Base-by-base conservation (phyloP, 2,113 vertebrate genomes). In the Protobothrops mucrosquamatus region DNA sequence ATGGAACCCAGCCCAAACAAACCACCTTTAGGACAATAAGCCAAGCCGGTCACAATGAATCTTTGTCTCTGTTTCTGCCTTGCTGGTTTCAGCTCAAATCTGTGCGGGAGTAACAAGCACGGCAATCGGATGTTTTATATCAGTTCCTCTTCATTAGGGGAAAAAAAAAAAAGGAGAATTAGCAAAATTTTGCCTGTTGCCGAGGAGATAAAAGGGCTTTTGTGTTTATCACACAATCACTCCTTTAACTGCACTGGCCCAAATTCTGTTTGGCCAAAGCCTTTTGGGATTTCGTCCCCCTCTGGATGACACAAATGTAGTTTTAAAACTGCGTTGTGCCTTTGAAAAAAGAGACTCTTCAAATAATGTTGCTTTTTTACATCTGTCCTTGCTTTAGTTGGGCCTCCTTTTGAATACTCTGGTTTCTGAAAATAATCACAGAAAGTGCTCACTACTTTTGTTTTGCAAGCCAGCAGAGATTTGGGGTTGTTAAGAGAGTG, bases 21-120 rank as follows among this genome's bases (percentile, higher is more conserved):
- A 8, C 69, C 69, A 81, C 34, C 34, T 81, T 81, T 7, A 39
- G 6, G 69, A 7, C 6, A 18, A 39, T 34, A 15, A 74, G 6
- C n/a, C 69, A 74, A 74, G 15, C 69, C n/a, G n/a, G 14, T 74
- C 64, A 74, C 8, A 74, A 18, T 74, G 34, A 20, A 7, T 34
- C 14, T 81, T 39, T 34, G 15, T 39, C 6, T n/a, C 24, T 8
- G 18, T 22, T 81, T 81, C 34, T 39, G 69, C n/a, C n/a, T 74
- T 74, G 69, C n/a, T 74, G n/a, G 15, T 74, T 74, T 74, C n/a
- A 39, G 2, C 34, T 81, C 6, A 20, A 18, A 20, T 7, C 15
- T 3, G n/a, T 1, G 2, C 34, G 6, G 69, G n/a, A 74, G n/a
- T 14, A 64, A 69, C 29, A 6, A 69, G 4, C 4, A 0, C 1